Conservation (phyloP, 2,113 vertebrate species). For the Thamnaconus septentrionalis region DNA sequence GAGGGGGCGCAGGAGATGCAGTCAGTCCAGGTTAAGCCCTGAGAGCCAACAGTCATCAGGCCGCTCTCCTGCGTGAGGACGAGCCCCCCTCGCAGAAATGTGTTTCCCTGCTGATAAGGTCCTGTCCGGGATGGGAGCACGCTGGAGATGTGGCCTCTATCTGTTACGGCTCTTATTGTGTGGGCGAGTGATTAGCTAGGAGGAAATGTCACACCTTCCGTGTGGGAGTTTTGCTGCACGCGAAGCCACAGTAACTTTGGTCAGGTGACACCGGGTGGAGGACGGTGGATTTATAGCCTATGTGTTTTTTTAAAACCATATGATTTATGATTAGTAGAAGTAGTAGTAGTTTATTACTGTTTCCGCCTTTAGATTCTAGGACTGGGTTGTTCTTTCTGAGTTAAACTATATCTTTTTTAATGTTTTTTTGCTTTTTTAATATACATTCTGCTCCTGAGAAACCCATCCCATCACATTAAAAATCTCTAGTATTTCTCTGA, state of each 20-base stretch:
- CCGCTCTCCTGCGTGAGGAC: conserved; percentile 39
- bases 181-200: conserved; percentile 57
- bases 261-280: conserved; percentile 34
- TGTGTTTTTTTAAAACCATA: too few relatives aligned
- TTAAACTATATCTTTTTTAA: too few relatives aligned
- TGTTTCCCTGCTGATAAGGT: conserved; percentile 79
- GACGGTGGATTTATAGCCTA: conserved; percentile 3
- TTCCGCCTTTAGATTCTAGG: too few relatives aligned
- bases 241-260: conserved; percentile 29
- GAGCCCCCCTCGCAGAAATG: conserved; percentile 59
- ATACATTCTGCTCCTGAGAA: too few relatives aligned
- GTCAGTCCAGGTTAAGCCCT: conserved; percentile 68
- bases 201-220: conserved; percentile 69
- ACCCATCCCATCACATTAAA: too few relatives aligned
- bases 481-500: too few relatives aligned
- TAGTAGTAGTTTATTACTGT: too few relatives aligned
- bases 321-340: too few relatives aligned
- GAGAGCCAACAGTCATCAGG: conserved; percentile 67
- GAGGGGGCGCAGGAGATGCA: conserved; percentile 20
- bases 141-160: conserved; percentile 69
- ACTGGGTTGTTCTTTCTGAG: too few relatives aligned
- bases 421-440: too few relatives aligned
- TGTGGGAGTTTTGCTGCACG: conserved; percentile 50
- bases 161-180: conserved; percentile 72
- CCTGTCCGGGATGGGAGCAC: conserved; percentile 59